Conservation (phyloP, 1,140 invertebrate genomes). For the Sycobia sp. region DNA sequence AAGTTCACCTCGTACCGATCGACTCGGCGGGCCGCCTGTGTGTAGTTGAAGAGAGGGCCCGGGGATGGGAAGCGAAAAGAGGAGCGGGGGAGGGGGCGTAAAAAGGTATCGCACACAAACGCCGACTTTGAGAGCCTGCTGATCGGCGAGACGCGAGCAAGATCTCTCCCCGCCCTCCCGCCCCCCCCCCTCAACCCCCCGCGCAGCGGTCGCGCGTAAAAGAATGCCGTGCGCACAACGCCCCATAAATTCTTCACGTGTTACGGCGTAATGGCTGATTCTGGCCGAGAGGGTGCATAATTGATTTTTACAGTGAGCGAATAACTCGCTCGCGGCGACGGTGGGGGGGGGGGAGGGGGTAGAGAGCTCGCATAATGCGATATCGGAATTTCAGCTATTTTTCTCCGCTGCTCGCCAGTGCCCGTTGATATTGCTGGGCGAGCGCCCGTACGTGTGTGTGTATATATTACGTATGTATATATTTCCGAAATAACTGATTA, state of each 20-base stretch:
- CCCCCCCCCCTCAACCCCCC: too few relatives aligned
- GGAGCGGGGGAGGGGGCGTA: background rate
- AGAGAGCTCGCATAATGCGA: constrained; percentile 27
- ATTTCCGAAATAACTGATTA: too few relatives aligned
- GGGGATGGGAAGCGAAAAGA: constrained; percentile 1
- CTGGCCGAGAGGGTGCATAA: constrained; percentile 29
- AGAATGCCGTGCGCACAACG: constrained; percentile 24
- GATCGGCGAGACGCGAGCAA: constrained; percentile 13
- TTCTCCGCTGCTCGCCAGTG: constrained; percentile 9
- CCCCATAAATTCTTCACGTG: constrained; percentile 27
- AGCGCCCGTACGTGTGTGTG: too few relatives aligned
- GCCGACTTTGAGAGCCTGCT: constrained; percentile 1
- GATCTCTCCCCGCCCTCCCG: too few relatives aligned
- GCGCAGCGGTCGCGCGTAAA: background rate
- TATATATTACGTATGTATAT: too few relatives aligned
- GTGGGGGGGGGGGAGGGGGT: too few relatives aligned
- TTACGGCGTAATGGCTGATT: constrained; percentile 17
- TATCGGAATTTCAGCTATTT: constrained; percentile 28
- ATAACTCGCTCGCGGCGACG: constrained; percentile 10
- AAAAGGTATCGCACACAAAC: constrained; percentile 22
- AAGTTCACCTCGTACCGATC: too few relatives aligned
- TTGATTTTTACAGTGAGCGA: constrained; percentile 24
- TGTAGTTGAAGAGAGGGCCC: background rate
- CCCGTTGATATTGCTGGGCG: constrained; percentile 16
- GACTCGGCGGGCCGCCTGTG: too few relatives aligned